Evolutionary conservation across 2,888 invertebrate genomes (phyloP).

Genomic region (Phyto melanocephala): DNA sequence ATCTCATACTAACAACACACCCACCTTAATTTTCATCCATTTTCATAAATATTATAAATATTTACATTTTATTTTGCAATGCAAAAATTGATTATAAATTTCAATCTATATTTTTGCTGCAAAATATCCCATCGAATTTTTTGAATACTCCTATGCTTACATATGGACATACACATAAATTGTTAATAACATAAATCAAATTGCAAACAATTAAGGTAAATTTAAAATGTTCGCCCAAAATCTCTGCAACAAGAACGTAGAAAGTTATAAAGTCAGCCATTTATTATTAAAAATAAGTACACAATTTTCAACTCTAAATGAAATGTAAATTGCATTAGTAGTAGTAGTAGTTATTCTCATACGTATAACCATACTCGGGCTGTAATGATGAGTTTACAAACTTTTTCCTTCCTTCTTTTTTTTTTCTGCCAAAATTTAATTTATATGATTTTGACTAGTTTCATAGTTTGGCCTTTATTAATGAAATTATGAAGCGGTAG

Average conservation of each 20-base stretch:
- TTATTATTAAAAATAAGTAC: neutral
- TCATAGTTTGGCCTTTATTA: conserved; percentile 14
- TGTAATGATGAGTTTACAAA: neutral
- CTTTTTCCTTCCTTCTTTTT: neutral
- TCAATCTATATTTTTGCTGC: neutral
- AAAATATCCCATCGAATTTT: too few relatives aligned
- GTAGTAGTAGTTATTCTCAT: neutral
- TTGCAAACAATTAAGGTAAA: conserved; percentile 25
- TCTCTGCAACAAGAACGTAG: conserved; percentile 17
- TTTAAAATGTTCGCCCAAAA: conserved; percentile 20
- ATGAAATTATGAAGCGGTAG: neutral
- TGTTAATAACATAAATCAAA: conserved; percentile 13
- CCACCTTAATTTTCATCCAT: too few relatives aligned
- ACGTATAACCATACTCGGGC: neutral
- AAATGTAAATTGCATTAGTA: neutral
- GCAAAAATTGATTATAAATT: neutral
- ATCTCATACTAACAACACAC: too few relatives aligned
- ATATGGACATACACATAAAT: too few relatives aligned
- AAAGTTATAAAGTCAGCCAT: conserved; percentile 2
- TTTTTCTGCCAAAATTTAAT: conserved; percentile 27
- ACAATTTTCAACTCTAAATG: neutral
- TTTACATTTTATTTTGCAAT: neutral
- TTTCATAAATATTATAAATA: neutral
- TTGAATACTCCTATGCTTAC: too few relatives aligned
- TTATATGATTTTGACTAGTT: conserved; percentile 42